phyloP scores from a whole-genome alignment of 2,113 vertebrate genomes.

The Scytalopus superciliaris region DNA sequence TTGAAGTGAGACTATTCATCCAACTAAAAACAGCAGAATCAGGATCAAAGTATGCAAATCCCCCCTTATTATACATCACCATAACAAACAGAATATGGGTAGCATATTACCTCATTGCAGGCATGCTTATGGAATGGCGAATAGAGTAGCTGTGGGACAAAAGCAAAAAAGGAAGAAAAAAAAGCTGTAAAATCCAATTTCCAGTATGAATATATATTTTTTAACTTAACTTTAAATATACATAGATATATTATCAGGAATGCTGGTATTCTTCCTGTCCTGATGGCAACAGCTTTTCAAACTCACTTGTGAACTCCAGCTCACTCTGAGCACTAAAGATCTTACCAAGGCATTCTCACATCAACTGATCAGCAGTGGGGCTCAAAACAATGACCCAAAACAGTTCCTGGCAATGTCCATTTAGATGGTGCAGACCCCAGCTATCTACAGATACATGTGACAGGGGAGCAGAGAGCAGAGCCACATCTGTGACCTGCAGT shows the following conservation, averaged over 20 bases:
- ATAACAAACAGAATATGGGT: background rate
- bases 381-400: background rate
- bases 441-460: background rate
- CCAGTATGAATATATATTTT: background rate
- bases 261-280: background rate
- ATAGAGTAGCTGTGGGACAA: slow-evolving; percentile 89
- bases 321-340: background rate
- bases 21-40: background rate
- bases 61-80: background rate
- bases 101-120: slow-evolving; percentile 91
- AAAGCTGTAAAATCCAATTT: slow-evolving; percentile 35
- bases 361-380: background rate
- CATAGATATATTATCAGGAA: background rate
- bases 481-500: accelerated
- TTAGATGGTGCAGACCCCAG: background rate
- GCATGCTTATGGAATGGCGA: slow-evolving; percentile 96
- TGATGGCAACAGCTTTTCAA: background rate
- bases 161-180: slow-evolving; percentile 62
- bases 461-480: background rate
- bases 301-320: background rate
- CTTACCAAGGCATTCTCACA: background rate
- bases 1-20: background rate
- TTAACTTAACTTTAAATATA: background rate
- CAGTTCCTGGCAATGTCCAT: background rate
- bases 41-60: background rate